A percentile compares a stretch with the other conserved stretches of the same genome.
phyloP scores from a whole-genome alignment of 1,140 invertebrate genomes.

The Microplitis mediator region DNA sequence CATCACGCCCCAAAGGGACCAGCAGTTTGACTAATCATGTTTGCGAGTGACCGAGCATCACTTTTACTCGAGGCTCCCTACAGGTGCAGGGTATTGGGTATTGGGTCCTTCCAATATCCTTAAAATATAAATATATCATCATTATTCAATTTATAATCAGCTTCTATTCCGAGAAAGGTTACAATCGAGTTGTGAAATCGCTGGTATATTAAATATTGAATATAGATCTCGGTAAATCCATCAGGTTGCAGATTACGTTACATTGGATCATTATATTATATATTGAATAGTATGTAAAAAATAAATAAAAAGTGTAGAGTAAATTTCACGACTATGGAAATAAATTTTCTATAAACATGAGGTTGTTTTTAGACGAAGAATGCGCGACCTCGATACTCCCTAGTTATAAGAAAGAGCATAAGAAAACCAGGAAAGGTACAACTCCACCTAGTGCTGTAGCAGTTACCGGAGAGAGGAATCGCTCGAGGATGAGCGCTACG shows the following conservation, averaged over 20 bases:
- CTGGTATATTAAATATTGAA: too few relatives aligned
- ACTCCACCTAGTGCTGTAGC: conserved; percentile 16
- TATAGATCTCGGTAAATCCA: neutral
- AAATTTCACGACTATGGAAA: conserved; percentile 18
- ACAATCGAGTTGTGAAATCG: neutral
- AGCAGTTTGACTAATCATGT: conserved; percentile 39
- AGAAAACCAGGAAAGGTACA: conserved; percentile 18
- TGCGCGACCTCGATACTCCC: conserved; percentile 10
- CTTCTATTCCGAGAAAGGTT: conserved; percentile 19
- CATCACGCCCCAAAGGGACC: conserved; percentile 33
- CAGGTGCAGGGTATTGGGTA: conserved; percentile 10
- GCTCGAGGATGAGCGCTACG: conserved; percentile 18
- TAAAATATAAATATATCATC: conserved; percentile 13
- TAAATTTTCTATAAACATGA: conserved; percentile 17
- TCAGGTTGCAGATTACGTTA: neutral
- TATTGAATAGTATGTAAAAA: too few relatives aligned
- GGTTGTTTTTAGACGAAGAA: conserved; percentile 19
- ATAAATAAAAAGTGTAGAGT: neutral
- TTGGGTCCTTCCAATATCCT: conserved; percentile 20
- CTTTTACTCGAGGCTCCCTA: neutral
- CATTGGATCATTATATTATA: too few relatives aligned
- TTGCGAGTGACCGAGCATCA: too few relatives aligned
- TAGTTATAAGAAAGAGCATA: conserved; percentile 10
- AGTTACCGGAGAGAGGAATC: neutral
- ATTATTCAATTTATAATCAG: conserved; percentile 22